Base-by-base conservation (phyloP, 2,797 vertebrate genomes). In the Characodon lateralis region DNA sequence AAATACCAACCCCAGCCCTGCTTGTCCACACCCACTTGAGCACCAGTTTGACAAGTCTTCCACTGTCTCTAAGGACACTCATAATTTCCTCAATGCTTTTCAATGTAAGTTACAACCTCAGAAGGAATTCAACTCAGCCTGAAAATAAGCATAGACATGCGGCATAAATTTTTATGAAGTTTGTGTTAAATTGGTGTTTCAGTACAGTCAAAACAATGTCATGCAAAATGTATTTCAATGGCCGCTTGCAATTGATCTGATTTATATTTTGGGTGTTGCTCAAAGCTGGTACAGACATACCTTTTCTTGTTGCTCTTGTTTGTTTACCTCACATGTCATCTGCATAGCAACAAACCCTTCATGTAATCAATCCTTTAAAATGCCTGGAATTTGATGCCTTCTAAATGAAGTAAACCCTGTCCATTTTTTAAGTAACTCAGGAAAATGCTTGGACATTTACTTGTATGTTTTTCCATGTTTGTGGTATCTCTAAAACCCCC, bases 41-140 rank as follows among this genome's bases (percentile, higher is more conserved):
- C 91, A 94, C 95, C 91, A 85, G 95, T 95, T 79, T 87, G 85
- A 94, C 95, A 87, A 90, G 93, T 89, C 74, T 61, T 53, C 7
- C 72, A 61, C 66, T 77, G 78, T 81, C 24, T 85, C 61, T 76
- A 13, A 83, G 73, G 77, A 50, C 35, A 72, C 5, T 51, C 50
- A 55, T 76, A 55, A 76, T 84, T 76, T 81, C 16, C 66, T 5
- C 6, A 20, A 22, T 69, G 22, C 20, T n/a, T 22, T 7, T 16
- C 6, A 0, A 41, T 68, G 28, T 3, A 78, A 83, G 55, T 68
- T 73, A 55, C 81, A 85, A 76, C 75, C 87, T 31, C 74, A 20
- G 35, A 14, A 79, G 81, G 82, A 91, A 87, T 90, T 0, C 12
- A 50, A 43, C 24, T 56, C 2, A 31, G 0, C 0, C 20, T 41